A percentile compares a stretch with the other conserved stretches of the same genome.
Evolutionary conservation across 2,113 vertebrate species (phyloP).

Genomic region (Phainopepla nitens): DNA sequence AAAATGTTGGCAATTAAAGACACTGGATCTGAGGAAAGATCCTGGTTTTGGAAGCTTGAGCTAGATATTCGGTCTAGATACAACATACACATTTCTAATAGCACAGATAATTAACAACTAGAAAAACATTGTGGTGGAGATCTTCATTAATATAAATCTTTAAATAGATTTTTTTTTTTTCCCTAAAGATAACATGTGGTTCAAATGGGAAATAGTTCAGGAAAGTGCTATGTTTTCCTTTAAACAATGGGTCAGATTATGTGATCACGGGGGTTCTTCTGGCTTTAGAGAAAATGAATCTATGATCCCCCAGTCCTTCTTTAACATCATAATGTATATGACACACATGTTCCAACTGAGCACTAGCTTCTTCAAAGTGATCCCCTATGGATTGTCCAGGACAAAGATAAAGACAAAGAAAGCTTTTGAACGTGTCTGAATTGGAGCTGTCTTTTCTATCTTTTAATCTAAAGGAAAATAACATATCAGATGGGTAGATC

Average conservation of each 20-base stretch:
- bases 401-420: constrained; percentile 17
- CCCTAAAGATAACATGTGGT: not conserved
- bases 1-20: not conserved
- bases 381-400: not conserved
- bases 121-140: not conserved
- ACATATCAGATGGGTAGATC: not conserved
- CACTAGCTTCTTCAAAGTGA: not conserved
- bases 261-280: not conserved
- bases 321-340: not conserved
- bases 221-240: not conserved
- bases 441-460: not conserved
- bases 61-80: not conserved
- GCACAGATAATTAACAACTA: not conserved
- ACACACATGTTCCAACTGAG: not conserved
- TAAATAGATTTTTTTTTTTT: not conserved
- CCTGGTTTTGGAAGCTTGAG: not conserved
- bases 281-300: not conserved
- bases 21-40: not conserved
- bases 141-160: not conserved
- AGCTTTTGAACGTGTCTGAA: not conserved
- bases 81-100: not conserved
- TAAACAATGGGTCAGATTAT: not conserved
- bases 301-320: not conserved
- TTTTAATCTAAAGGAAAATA: constrained; percentile 38
- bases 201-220: not conserved